Conservation (phyloP, 1,140 invertebrate species). For the Bombus impatiens region DNA sequence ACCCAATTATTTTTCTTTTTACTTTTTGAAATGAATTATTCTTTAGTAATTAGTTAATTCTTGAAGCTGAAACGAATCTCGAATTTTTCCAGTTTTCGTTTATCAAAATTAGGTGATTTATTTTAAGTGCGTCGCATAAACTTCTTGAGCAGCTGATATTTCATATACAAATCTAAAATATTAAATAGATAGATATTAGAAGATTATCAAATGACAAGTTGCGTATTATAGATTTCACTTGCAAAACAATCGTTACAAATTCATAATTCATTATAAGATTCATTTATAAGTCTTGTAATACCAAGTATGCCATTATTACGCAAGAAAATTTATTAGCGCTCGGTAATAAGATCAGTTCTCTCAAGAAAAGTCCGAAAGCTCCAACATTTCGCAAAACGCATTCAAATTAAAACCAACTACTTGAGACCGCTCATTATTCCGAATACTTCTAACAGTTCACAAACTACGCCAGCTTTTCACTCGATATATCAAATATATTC, state of each 20-base stretch:
- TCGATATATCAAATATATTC: slow-evolving; percentile 7
- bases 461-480: background rate
- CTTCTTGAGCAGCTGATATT: too few species aligned
- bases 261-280: background rate
- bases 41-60: background rate
- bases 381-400: background rate
- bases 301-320: background rate
- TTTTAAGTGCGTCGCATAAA: background rate
- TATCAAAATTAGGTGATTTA: background rate
- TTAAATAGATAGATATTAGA: too few species aligned
- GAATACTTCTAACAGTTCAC: background rate
- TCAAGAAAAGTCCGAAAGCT: background rate
- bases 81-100: background rate
- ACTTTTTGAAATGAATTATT: background rate
- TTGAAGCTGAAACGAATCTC: too few species aligned
- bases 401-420: background rate
- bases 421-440: background rate
- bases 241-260: background rate
- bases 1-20: background rate
- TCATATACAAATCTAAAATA: too few species aligned
- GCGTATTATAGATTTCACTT: background rate
- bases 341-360: background rate
- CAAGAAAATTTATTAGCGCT: background rate
- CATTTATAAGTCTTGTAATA: background rate
- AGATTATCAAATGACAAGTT: background rate